Percentiles rank a stretch among this genome's conserved stretches.
phyloP scores from a whole-genome alignment of 2,113 vertebrate species.

The Otolemur garnettii region DNA sequence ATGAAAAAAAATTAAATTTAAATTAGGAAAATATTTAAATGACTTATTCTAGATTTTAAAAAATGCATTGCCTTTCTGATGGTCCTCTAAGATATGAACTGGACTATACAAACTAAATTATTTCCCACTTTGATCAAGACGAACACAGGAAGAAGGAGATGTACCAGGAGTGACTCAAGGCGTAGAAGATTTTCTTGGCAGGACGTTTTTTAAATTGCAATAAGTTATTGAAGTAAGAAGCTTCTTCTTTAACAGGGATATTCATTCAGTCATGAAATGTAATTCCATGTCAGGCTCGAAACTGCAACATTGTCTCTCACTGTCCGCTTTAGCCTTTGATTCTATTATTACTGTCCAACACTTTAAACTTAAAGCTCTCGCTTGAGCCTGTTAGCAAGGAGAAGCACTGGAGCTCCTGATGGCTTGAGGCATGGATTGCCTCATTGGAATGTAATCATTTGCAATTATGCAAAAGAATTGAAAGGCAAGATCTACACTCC shows the following conservation, averaged over 20 bases:
- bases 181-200: neutral
- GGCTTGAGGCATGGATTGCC: neutral
- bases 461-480: conserved; percentile 74
- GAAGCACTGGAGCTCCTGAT: neutral
- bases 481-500: conserved; percentile 67
- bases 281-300: neutral
- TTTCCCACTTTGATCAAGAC: neutral
- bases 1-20: neutral
- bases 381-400: neutral
- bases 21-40: neutral
- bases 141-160: neutral
- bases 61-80: neutral
- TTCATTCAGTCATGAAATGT: neutral
- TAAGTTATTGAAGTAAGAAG: neutral
- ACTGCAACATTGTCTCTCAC: neutral
- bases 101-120: neutral
- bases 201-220: neutral
- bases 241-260: neutral
- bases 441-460: conserved; percentile 66
- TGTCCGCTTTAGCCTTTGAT: neutral
- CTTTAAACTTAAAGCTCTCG: neutral
- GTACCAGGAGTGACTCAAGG: neutral
- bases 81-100: neutral
- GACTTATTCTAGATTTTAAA: neutral
- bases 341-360: neutral